phyloP scores from a whole-genome alignment of 2,888 invertebrate genomes.

The Tetanocera ferruginea region DNA sequence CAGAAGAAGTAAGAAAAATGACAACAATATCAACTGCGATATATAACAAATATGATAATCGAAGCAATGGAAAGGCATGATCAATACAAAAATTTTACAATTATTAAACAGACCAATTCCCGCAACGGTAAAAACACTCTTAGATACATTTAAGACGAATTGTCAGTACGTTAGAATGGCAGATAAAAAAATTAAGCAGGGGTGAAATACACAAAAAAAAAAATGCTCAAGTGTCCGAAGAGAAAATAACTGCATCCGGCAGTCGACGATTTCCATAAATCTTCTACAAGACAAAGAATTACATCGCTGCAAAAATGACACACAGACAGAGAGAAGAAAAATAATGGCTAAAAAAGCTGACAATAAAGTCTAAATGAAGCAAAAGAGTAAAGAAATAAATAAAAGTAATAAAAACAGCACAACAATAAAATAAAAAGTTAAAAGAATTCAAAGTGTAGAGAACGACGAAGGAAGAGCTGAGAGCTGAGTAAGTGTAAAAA shows the following conservation, averaged over 20 bases:
- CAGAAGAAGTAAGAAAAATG: neutral
- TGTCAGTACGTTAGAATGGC: neutral
- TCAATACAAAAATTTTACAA: neutral
- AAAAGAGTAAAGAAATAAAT: neutral
- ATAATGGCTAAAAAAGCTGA: neutral
- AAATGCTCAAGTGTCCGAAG: neutral
- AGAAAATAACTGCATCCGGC: constrained; percentile 12
- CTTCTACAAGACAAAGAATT: constrained; percentile 1
- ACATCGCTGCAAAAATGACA: neutral
- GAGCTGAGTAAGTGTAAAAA: no score
- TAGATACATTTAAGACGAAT: neutral
- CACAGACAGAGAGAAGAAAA: neutral
- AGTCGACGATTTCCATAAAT: neutral
- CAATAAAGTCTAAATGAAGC: neutral
- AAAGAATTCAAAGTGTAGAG: constrained; percentile 19
- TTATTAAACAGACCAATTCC: neutral
- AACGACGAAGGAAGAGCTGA: constrained; percentile 25
- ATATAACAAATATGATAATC: neutral
- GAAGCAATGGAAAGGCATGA: neutral
- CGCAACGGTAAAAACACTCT: neutral
- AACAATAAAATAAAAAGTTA: constrained; percentile 8
- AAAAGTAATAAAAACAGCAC: constrained; percentile 21
- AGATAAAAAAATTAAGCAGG: neutral
- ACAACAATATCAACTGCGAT: neutral
- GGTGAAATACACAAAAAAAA: neutral